These are phyloP conservation scores for Coregonus clupeaformis DNA, from an alignment of 2,113 vertebrate species.

Conservation along the genomic window DNA sequence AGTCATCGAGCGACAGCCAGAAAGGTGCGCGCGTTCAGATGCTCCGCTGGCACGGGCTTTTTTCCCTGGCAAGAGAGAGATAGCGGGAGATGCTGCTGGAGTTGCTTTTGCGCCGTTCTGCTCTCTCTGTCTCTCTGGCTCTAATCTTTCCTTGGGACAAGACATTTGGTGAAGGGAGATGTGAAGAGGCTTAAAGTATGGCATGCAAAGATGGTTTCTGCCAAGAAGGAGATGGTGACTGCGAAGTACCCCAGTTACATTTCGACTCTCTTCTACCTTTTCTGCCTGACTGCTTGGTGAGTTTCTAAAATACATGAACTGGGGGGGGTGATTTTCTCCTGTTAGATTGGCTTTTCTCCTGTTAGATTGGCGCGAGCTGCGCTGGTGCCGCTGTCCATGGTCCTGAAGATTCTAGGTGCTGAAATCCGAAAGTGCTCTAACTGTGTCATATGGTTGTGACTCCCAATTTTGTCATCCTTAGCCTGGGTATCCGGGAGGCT, in stretches of 20 bases:
- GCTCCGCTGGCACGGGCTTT: conserved; percentile 22
- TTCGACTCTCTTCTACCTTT: conserved; percentile 83
- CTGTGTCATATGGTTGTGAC: no score
- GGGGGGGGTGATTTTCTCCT: neutral
- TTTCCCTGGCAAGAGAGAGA: conserved; percentile 8
- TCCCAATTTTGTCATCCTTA: neutral
- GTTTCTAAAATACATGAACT: conserved; percentile 55
- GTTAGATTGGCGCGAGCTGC: neutral
- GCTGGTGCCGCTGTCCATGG: neutral
- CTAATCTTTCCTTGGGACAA: conserved; percentile 71
- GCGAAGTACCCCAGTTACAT: conserved; percentile 78
- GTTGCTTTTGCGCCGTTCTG: conserved; percentile 32
- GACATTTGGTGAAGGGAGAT: conserved; percentile 75
- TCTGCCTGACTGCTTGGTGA: conserved; percentile 90
- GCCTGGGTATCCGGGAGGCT: no score
- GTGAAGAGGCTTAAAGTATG: conserved; percentile 89
- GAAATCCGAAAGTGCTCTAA: neutral
- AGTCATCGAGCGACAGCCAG: conserved; percentile 1
- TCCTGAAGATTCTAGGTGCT: neutral
- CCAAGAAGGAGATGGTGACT: conserved; percentile 86
- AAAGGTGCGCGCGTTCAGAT: conserved; percentile 42
- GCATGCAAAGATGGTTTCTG: conserved; percentile 92
- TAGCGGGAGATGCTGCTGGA: conserved; percentile 50
- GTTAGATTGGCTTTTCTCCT: neutral
- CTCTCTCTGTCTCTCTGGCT: conserved; percentile 39